These are phyloP conservation scores for Vanacampus margaritifer DNA, from an alignment of 2,113 vertebrate species.

Conservation along the genomic window DNA sequence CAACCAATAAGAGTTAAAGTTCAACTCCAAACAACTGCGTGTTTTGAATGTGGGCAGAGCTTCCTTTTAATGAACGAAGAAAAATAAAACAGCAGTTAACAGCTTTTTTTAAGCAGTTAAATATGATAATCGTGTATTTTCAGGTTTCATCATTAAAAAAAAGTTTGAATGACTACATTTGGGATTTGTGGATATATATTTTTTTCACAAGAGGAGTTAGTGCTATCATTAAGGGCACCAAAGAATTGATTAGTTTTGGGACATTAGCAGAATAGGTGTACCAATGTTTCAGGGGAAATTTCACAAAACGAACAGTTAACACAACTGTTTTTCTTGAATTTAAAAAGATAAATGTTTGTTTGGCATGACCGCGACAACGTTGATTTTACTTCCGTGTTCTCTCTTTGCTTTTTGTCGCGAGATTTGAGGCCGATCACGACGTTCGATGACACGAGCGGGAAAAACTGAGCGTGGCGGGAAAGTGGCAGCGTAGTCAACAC, in stretches of 20 bases:
- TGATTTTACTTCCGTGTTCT: neutral
- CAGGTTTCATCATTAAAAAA: no score
- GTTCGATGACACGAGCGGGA: constrained; percentile 67
- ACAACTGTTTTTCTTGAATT: neutral
- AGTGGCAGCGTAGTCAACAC: constrained; percentile 34
- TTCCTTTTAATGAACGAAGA: no score
- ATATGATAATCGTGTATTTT: no score
- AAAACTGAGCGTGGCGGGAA: constrained; percentile 61
- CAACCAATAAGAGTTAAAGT: no score
- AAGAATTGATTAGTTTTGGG: neutral
- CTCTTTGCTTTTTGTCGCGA: constrained; percentile 38
- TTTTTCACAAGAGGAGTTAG: neutral
- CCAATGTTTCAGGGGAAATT: neutral
- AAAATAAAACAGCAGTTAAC: no score
- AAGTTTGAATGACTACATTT: no score
- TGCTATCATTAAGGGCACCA: neutral
- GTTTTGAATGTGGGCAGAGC: no score
- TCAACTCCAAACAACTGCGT: no score
- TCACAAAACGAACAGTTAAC: neutral
- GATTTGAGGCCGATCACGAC: neutral
- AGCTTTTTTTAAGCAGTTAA: no score
- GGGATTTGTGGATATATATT: no score
- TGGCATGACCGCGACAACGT: no score
- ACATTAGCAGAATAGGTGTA: neutral
- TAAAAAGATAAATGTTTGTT: neutral